Base-by-base conservation (phyloP, 2,113 vertebrate species). In the Tretioscincus oriximinensis region DNA sequence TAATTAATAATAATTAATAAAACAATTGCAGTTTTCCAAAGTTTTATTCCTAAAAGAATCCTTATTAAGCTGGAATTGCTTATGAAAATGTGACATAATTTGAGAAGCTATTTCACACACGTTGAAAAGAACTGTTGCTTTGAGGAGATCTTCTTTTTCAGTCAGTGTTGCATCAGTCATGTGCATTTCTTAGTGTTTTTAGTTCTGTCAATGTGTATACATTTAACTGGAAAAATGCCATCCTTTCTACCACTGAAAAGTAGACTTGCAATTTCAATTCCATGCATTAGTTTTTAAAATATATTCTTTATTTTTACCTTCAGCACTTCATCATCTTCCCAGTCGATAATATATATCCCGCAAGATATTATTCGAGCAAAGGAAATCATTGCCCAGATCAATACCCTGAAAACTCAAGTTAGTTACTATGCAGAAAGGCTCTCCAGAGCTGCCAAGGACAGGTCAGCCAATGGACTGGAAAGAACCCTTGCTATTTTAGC, bases 401-500 rank as follows among this genome's bases (percentile, higher is more conserved):
- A 98, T 93, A 99, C 98, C 1, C 93, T 99, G 90, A 99, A 98
- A 94, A 99, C 98, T 0, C 98, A 99, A 96, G 98, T 99, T 91
- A 96, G 97, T 94, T 99, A 99, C 94, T 99, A 99, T 11, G 96
- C 98, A 1, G 98, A 99, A 90, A 95, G 98, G 54, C 97, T 99
- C 54, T 99, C 98, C 1, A 94, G 98, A 82, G 97, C 97, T 1
- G 98, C 98, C 80, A 99, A 97, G 93, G 98, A 99, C 28, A 96
- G 96, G 83, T 99, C 98, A 3, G 94, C 98, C 88, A 98, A 96
- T 47, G 97, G 98, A 26, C 95, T 99, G 80, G 97, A 99, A 91
- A 96, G 98, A 92, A 99, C 98, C 0, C 97, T 99, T 0, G 94
- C 97, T 80, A 98, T 97, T 87, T 93, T 99, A 84, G 96, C 97